A percentile compares a stretch with the other conserved stretches of the same genome.
Evolutionary conservation across 2,888 invertebrate genomes (phyloP).

Genomic region (Chloroclystis v-ata): DNA sequence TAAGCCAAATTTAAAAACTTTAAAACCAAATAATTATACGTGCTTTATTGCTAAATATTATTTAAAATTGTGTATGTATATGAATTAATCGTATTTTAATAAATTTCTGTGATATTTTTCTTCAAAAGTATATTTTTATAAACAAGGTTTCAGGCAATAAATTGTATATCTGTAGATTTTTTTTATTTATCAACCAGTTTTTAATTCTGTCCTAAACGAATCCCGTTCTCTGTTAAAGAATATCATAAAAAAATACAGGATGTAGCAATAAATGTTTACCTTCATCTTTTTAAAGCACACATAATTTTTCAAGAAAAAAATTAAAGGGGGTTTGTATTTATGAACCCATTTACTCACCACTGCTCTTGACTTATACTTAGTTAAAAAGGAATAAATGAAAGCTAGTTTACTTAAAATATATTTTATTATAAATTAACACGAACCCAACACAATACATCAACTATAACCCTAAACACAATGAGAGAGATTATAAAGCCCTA

Average conservation of each 20-base stretch:
- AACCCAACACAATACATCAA: conserved; percentile 76
- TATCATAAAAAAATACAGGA: too few species aligned
- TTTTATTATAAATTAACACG: conserved; percentile 76
- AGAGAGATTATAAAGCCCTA: conserved; percentile 74
- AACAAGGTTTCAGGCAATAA: conserved; percentile 26
- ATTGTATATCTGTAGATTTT: conserved; percentile 7
- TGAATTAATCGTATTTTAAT: conserved; percentile 29
- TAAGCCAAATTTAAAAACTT: neutral
- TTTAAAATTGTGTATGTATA: conserved; percentile 6
- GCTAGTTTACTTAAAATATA: conserved; percentile 58
- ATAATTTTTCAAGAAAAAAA: too few species aligned
- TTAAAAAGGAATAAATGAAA: conserved; percentile 27
- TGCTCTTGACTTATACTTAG: too few species aligned
- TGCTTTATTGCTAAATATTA: neutral
- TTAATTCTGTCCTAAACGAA: too few species aligned
- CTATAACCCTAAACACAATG: conserved; percentile 61
- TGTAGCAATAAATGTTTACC: too few species aligned
- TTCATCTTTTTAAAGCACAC: too few species aligned
- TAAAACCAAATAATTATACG: neutral
- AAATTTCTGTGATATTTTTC: conserved; percentile 63
- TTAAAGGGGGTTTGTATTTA: too few species aligned
- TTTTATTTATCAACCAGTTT: neutral
- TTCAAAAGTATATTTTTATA: conserved; percentile 56
- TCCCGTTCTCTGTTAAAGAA: too few species aligned
- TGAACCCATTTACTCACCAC: too few species aligned